phyloP scores from a whole-genome alignment of 1,140 invertebrate genomes.

The Zelostemma sp. region DNA sequence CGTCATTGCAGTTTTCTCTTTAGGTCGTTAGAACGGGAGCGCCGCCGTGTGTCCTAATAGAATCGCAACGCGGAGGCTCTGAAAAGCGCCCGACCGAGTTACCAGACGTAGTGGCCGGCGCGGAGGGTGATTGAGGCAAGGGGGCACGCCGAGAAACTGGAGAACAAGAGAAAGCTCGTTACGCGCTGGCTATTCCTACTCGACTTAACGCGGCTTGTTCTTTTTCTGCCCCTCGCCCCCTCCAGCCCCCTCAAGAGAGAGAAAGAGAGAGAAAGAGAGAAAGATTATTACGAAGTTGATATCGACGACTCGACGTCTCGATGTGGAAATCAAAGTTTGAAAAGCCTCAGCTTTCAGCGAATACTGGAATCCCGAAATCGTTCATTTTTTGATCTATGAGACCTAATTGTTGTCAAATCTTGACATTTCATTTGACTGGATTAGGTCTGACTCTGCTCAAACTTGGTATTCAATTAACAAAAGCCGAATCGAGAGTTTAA shows the following conservation, averaged over 20 bases:
- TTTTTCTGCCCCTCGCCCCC: slow-evolving; percentile 28
- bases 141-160: slow-evolving; percentile 34
- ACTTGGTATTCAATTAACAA: too few species aligned
- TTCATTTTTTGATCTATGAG: too few species aligned
- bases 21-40: slow-evolving; percentile 47
- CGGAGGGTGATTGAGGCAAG: slow-evolving; percentile 39
- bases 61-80: slow-evolving; percentile 44
- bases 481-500: too few species aligned
- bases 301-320: too few species aligned
- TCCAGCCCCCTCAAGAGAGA: slow-evolving; percentile 6
- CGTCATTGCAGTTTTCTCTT: slow-evolving; percentile 48
- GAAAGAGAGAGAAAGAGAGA: too few species aligned
- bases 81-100: slow-evolving; percentile 48
- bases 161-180: slow-evolving; percentile 44
- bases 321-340: too few species aligned
- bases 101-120: slow-evolving; percentile 30
- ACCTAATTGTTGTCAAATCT: too few species aligned
- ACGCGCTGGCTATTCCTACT: slow-evolving; percentile 33
- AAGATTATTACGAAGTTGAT: too few species aligned
- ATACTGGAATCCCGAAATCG: too few species aligned
- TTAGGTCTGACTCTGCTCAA: too few species aligned
- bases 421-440: too few species aligned
- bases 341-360: too few species aligned
- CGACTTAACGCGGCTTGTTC: slow-evolving; percentile 25
- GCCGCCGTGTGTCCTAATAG: slow-evolving; percentile 46